Evolutionary conservation across 2,888 invertebrate genomes (phyloP).

Genomic region (Chloroclystis v-ata): DNA sequence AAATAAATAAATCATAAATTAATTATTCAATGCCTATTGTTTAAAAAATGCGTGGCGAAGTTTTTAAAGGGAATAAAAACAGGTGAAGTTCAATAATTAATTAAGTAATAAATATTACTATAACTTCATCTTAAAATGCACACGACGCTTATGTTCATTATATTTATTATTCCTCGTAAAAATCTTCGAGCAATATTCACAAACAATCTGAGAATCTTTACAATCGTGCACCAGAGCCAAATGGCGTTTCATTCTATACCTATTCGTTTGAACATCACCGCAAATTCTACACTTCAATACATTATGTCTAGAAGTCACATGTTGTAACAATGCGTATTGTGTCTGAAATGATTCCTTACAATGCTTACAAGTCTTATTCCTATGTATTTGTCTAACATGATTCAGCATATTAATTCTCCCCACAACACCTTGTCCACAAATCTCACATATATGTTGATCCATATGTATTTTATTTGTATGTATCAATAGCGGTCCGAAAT

Average conservation of each 20-base stretch:
- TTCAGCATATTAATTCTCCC: slow-evolving; percentile 37
- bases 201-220: slow-evolving; percentile 36
- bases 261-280: slow-evolving; percentile 24
- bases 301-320: slow-evolving; percentile 1
- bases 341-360: slow-evolving; percentile 8
- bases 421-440: slow-evolving; percentile 47
- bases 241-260: slow-evolving; percentile 32
- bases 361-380: slow-evolving; percentile 12
- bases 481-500: slow-evolving; percentile 43
- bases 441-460: slow-evolving; percentile 40
- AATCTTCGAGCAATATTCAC: slow-evolving; percentile 45
- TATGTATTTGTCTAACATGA: slow-evolving; percentile 40
- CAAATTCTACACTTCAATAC: slow-evolving; percentile 23
- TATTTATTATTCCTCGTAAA: slow-evolving; percentile 34
- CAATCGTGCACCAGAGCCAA: slow-evolving; percentile 35
- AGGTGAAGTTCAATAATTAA: no score
- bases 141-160: slow-evolving; percentile 37
- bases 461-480: slow-evolving; percentile 32
- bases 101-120: background rate
- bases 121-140: slow-evolving; percentile 28
- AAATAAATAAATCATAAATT: no score
- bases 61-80: no score
- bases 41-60: no score
- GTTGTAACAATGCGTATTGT: slow-evolving; percentile 9
- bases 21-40: no score